A percentile compares a stretch with the other conserved stretches of the same genome.
These are phyloP conservation scores for Gymnodraco acuticeps DNA, from an alignment of 2,797 vertebrate species.

Conservation along the genomic window DNA sequence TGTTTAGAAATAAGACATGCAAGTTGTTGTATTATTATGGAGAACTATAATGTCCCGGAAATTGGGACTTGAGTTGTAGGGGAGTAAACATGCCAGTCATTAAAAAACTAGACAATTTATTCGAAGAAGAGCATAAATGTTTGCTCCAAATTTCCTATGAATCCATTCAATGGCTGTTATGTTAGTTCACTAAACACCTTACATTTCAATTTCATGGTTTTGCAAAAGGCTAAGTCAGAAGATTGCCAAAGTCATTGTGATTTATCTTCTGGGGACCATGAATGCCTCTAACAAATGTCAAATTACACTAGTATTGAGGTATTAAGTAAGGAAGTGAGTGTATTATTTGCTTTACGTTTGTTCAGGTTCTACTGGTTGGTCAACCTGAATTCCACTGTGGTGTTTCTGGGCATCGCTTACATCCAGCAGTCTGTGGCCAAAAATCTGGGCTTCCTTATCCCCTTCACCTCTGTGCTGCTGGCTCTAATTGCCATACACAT, in stretches of 20 bases:
- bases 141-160: neutral
- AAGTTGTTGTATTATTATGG: neutral
- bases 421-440: slow-evolving; percentile 91
- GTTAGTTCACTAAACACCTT: no score
- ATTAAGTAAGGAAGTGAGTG: neutral
- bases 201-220: no score
- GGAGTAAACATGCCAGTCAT: no score
- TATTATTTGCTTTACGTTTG: slow-evolving; percentile 7
- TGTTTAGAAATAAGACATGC: neutral
- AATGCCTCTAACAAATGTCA: neutral
- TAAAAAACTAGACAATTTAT: no score
- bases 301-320: neutral
- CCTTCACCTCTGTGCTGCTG: slow-evolving; percentile 90
- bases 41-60: neutral
- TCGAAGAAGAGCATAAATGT: neutral
- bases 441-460: slow-evolving; percentile 91
- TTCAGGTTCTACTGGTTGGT: slow-evolving; percentile 94
- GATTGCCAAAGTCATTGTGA: neutral
- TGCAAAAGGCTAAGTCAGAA: no score
- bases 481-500: slow-evolving; percentile 91
- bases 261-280: neutral
- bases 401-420: slow-evolving; percentile 94
- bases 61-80: no score
- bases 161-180: no score
- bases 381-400: slow-evolving; percentile 90